Evolutionary conservation across 2,888 invertebrate genomes (phyloP).

Genomic region (Chrysolina americana): DNA sequence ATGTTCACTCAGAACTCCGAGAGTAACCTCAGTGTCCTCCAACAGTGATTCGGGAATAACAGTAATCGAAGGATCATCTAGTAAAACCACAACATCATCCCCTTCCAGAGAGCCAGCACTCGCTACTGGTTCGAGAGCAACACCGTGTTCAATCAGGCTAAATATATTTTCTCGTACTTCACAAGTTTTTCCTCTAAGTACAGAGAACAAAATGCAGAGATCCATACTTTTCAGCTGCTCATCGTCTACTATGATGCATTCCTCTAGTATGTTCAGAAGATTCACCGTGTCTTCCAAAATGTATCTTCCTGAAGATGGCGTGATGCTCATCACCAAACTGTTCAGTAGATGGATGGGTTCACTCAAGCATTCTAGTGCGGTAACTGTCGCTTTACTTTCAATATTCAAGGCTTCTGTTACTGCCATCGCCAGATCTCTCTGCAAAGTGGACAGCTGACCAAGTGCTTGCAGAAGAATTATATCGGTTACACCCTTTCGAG

Average conservation of each 20-base stretch:
- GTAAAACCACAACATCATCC: slow-evolving; percentile 56
- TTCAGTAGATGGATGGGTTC: slow-evolving; percentile 70
- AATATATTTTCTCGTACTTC: slow-evolving; percentile 64
- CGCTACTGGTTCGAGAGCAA: slow-evolving; percentile 49
- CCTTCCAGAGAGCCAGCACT: slow-evolving; percentile 42
- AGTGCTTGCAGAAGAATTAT: slow-evolving; percentile 63
- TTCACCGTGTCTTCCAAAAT: slow-evolving; percentile 63
- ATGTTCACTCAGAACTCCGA: slow-evolving; percentile 50
- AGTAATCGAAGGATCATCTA: slow-evolving; percentile 57
- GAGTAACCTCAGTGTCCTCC: slow-evolving; percentile 57
- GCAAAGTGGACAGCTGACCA: slow-evolving; percentile 63
- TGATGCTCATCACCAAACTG: slow-evolving; percentile 63
- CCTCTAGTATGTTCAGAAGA: slow-evolving; percentile 64
- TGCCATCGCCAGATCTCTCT: slow-evolving; percentile 64
- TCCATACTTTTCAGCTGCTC: slow-evolving; percentile 58
- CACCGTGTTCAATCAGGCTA: slow-evolving; percentile 59
- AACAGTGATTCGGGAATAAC: slow-evolving; percentile 58
- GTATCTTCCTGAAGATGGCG: slow-evolving; percentile 54
- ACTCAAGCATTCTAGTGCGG: slow-evolving; percentile 70
- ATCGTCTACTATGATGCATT: slow-evolving; percentile 61
- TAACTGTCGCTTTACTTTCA: slow-evolving; percentile 64
- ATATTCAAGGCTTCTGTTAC: slow-evolving; percentile 59
- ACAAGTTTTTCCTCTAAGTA: slow-evolving; percentile 59
- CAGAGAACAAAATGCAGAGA: slow-evolving; percentile 58
- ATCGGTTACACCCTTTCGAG: slow-evolving; percentile 61